Base-by-base conservation (phyloP, 2,113 vertebrate species). In the Ailuropoda melanoleuca region DNA sequence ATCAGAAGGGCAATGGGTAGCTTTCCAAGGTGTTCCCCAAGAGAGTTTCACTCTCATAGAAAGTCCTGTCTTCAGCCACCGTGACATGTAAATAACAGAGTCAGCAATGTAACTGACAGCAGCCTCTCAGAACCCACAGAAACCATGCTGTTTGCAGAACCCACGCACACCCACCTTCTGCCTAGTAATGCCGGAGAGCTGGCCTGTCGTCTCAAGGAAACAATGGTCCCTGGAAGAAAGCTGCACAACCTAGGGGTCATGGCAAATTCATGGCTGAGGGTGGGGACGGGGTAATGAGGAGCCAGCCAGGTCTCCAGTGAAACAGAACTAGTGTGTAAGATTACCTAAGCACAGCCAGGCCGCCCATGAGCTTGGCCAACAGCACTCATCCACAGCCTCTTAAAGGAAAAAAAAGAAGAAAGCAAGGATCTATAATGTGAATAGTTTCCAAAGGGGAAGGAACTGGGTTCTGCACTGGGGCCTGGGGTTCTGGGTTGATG, bases 281-380 rank as follows among this genome's bases (percentile, higher is more conserved):
- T 39, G 15, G 19, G 11, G 50, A 18, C 0, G 8, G 46, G 1
- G 9, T 39, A 3, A 6, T 1, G 6, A 82, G 46, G 34, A 39
- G 23, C 34, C 1, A 1, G 11, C 23, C 58, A 24, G 3, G 8
- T 78, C 66, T 77, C 21, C 10, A 24, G 4, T 50, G 26, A 53
- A n/a, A 62, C 21, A 21, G 55, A 80, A 80, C 4, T 24, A 18
- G 26, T 1, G 29, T 78, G 29, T 15, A 55, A 29, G 58, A 24
- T 46, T 66, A 3, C 14, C 4, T 10, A 23, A 4, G 23, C 1
- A 17, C 23, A 17, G 1, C 23, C 29, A 29, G n/a, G 39, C 6
- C n/a, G 46, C 23, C 56, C 50, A 39, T 37, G 9, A 39, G 7
- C 11, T 46, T 26, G 14, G 23, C 46, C 34, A 66, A 1, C 24